Conservation (phyloP, 1,140 invertebrate genomes). For the Aethina tumida region DNA sequence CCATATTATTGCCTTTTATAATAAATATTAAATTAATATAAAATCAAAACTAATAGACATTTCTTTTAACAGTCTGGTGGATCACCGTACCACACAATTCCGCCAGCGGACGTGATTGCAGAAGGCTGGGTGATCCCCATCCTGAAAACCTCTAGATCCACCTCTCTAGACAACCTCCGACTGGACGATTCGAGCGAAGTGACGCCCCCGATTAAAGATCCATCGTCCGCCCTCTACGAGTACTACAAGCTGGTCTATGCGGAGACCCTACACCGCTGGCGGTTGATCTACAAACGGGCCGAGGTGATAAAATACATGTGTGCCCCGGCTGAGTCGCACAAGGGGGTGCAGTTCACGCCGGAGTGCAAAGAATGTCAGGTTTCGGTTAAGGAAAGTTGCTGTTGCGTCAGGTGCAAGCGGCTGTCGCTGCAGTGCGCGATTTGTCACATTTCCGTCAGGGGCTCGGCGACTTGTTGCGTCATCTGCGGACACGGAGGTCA, state of each 20-base stretch:
- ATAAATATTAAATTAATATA: no score
- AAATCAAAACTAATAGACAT: no score
- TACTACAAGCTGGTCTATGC: slow-evolving; percentile 81
- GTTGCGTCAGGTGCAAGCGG: slow-evolving; percentile 43
- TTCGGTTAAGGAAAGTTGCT: slow-evolving; percentile 49
- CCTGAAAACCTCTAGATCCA: slow-evolving; percentile 48
- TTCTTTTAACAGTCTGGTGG: slow-evolving; percentile 41
- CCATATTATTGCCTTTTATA: no score
- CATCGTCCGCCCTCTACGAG: slow-evolving; percentile 57
- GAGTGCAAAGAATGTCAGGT: slow-evolving; percentile 63
- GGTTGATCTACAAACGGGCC: slow-evolving; percentile 70
- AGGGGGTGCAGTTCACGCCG: slow-evolving; percentile 65
- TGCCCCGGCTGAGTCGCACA: slow-evolving; percentile 44
- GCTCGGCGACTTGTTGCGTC: slow-evolving; percentile 71
- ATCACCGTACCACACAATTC: slow-evolving; percentile 87
- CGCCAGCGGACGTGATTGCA: slow-evolving; percentile 68
- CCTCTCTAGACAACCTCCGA: slow-evolving; percentile 65
- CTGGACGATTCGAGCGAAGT: slow-evolving; percentile 25
- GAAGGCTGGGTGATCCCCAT: slow-evolving; percentile 63
- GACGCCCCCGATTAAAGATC: slow-evolving; percentile 9
- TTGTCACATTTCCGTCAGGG: slow-evolving; percentile 77
- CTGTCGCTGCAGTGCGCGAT: slow-evolving; percentile 55
- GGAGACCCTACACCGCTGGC: slow-evolving; percentile 74
- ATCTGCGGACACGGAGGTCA: slow-evolving; percentile 89
- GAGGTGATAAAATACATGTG: slow-evolving; percentile 72